Base-by-base conservation (phyloP, 2,888 invertebrate species). In the Apamea epomidion region DNA sequence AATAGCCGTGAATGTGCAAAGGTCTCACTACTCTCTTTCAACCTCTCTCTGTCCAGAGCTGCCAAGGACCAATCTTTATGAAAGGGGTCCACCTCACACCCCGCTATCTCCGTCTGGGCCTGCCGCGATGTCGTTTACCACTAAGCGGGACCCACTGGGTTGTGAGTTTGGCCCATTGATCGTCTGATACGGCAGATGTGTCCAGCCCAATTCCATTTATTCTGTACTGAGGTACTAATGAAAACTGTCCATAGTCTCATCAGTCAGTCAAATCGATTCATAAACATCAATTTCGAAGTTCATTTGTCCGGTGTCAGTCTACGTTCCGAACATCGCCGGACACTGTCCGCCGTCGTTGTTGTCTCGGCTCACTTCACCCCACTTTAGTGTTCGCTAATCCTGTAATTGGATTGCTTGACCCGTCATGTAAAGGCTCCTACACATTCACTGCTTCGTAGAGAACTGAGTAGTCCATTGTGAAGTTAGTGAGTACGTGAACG, bases 351-450 rank as follows among this genome's bases (percentile, higher is more conserved):
- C 70, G 42, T 76, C 64, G 74, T 78, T 72, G 84, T 84, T 89
- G 92, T 90, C 91, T 89, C 92, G 93, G 89, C 83, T 92, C 93
- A 93, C 92, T 94, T 93, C 93, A 94, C 93, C 92, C 93, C 94
- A 94, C 94, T 94, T 94, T 92, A 93, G 89, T 91, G 90, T 88
- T 84, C 81, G 88, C 92, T 94, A 94, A 94, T 94, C 94, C 92
- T 86, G 78, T 94, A 94, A 94, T 94, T 94, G 94, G 94, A 94
- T 94, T 94, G 92, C 90, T 89, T 89, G 91, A 83, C 88, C 88
- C 82, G 83, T 78, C 88, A 80, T 79, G 81, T 88, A 83, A 89
- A 86, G 90, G 79, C 81, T 74, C 81, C 80, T 89, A 79, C 87
- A 88, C 81, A 80, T 69, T 76, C 45, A 37, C 58, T 74, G 76